A percentile compares a stretch with the other conserved stretches of the same genome.
Evolutionary conservation across 2,888 invertebrate species (phyloP).

Genomic region (Drosophila meridionalis): DNA sequence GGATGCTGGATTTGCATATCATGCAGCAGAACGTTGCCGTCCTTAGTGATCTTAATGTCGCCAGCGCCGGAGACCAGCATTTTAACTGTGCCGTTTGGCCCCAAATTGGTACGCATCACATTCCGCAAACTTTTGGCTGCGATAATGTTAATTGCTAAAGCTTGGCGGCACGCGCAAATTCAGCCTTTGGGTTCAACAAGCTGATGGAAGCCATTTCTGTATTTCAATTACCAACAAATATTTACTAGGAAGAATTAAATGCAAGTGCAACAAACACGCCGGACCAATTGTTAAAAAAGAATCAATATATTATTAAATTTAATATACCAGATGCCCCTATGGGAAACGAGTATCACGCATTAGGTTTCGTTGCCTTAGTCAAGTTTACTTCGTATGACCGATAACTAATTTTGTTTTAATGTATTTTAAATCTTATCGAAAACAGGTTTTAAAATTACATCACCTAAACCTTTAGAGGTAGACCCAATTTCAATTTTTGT

Average conservation of each 20-base stretch:
- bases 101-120: slow-evolving; percentile 99
- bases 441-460: too few species aligned
- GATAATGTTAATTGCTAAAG: slow-evolving; percentile 97
- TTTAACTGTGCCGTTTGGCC: slow-evolving; percentile 99
- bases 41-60: slow-evolving; percentile 99
- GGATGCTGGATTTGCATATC: slow-evolving; percentile 99
- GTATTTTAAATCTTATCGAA: too few species aligned
- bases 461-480: too few species aligned
- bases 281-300: slow-evolving; percentile 26
- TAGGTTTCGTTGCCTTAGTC: too few species aligned
- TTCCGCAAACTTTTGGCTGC: slow-evolving; percentile 99
- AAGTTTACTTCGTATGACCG: too few species aligned
- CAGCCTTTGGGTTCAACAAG: slow-evolving; percentile 99
- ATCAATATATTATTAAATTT: slow-evolving; percentile 5
- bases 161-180: slow-evolving; percentile 98
- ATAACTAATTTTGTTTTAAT: too few species aligned
- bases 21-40: slow-evolving; percentile 98
- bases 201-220: slow-evolving; percentile 94
- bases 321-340: too few species aligned
- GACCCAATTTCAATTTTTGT: too few species aligned
- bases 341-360: too few species aligned
- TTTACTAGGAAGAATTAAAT: slow-evolving; percentile 28
- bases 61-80: slow-evolving; percentile 99
- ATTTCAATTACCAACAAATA: slow-evolving; percentile 18
- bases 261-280: slow-evolving; percentile 45